Evolutionary conservation across 2,797 vertebrate genomes (phyloP).

Genomic region (Pipistrellus pipistrellus): DNA sequence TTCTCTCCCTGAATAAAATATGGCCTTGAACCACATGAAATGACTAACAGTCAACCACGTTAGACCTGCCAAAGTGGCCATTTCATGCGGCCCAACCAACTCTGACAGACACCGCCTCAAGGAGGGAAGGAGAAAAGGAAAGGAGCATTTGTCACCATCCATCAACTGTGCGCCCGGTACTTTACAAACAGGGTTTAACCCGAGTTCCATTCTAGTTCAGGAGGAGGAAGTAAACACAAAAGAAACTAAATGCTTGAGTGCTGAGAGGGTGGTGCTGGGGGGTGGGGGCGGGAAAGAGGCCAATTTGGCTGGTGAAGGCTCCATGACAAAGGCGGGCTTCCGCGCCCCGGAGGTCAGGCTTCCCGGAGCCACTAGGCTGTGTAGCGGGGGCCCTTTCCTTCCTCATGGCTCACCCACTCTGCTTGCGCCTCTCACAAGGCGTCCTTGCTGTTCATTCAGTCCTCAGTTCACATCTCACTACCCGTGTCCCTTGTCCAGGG

Average conservation of each 20-base stretch:
- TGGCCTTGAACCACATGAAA: neutral
- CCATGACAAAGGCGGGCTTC: neutral
- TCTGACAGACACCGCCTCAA: neutral
- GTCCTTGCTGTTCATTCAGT: neutral
- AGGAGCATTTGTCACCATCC: neutral
- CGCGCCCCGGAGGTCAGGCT: neutral
- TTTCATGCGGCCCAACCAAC: neutral
- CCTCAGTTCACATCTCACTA: neutral
- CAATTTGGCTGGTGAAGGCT: neutral
- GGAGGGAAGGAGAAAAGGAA: neutral
- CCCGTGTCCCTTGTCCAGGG: too few species aligned
- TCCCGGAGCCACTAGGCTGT: rapidly evolving
- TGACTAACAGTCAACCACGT: neutral
- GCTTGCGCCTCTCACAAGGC: neutral
- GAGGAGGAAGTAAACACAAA: neutral
- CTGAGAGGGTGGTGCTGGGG: neutral
- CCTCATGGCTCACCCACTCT: rapidly evolving
- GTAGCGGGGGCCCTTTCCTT: neutral
- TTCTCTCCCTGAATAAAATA: slow-evolving; percentile 57
- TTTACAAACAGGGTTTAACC: neutral
- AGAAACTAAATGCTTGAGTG: neutral
- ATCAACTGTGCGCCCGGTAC: neutral
- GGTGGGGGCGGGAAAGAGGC: neutral
- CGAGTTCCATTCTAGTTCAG: neutral
- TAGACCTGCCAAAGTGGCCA: neutral